Conservation (phyloP, 2,888 invertebrate genomes). For the Achlya flavicornis region DNA sequence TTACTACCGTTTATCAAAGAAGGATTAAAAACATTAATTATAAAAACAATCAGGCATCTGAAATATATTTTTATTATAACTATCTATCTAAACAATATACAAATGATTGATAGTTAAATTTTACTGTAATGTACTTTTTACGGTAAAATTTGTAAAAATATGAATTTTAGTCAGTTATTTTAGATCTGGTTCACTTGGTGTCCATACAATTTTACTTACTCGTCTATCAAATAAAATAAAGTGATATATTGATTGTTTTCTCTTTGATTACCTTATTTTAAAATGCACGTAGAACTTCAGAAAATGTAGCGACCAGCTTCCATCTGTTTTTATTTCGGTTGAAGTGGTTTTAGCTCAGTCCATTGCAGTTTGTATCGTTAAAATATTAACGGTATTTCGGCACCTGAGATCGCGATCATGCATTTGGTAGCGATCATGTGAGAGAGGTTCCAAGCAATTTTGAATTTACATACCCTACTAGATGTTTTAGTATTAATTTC, state of each 20-base stretch:
- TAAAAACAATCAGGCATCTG: neutral
- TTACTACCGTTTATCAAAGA: neutral
- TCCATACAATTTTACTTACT: too few species aligned
- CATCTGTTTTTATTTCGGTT: slow-evolving; percentile 1
- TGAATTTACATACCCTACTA: slow-evolving; percentile 2
- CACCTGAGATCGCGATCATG: slow-evolving; percentile 6
- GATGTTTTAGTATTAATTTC: neutral
- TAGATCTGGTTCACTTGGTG: too few species aligned
- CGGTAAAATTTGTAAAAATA: too few species aligned
- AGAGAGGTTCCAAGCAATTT: neutral
- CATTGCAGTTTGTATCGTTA: neutral
- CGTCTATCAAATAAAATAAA: too few species aligned
- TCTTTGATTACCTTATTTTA: neutral
- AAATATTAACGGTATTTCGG: neutral
- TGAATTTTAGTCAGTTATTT: too few species aligned
- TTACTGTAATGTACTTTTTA: too few species aligned
- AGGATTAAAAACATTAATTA: neutral
- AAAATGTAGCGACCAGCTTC: neutral
- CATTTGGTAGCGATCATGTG: neutral
- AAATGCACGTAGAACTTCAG: neutral
- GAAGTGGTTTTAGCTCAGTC: neutral
- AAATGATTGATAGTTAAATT: too few species aligned
- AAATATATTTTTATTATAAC: too few species aligned
- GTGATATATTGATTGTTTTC: neutral
- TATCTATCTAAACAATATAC: too few species aligned